A percentile compares a stretch with the other conserved stretches of the same genome.
phyloP scores from a whole-genome alignment of 2,797 vertebrate genomes.

The Aeoliscus strigatus region DNA sequence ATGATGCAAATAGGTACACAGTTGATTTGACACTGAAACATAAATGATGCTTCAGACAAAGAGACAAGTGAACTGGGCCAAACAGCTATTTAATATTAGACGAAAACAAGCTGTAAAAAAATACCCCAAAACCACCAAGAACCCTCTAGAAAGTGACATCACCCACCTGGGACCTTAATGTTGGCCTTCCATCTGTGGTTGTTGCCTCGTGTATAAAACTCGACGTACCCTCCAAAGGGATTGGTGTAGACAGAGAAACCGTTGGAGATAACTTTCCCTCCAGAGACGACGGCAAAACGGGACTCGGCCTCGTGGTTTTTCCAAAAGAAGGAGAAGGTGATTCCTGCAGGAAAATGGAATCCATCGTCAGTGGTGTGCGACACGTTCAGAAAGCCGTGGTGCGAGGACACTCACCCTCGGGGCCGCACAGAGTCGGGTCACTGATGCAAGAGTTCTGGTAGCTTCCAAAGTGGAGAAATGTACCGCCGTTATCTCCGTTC shows the following conservation, averaged over 20 bases:
- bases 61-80: too few relatives aligned
- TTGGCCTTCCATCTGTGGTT: constrained; percentile 86
- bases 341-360: constrained; percentile 70
- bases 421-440: constrained; percentile 84
- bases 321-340: constrained; percentile 98
- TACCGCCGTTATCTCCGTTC: constrained; percentile 79
- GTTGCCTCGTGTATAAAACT: constrained; percentile 84
- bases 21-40: too few relatives aligned
- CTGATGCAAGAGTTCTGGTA: constrained; percentile 89
- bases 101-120: too few relatives aligned
- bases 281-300: constrained; percentile 75
- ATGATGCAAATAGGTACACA: too few relatives aligned
- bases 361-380: background rate
- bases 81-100: too few relatives aligned
- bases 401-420: constrained; percentile 77
- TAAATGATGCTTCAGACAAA: too few relatives aligned
- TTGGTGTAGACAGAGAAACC: constrained; percentile 88
- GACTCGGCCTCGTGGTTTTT: constrained; percentile 80
- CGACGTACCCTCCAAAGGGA: constrained; percentile 79
- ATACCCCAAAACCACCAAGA: background rate
- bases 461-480: constrained; percentile 86
- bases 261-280: constrained; percentile 88
- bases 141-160: constrained; percentile 4
- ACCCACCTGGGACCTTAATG: constrained; percentile 85
- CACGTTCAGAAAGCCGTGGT: background rate